These are phyloP conservation scores for Bellardia bayeri DNA, from an alignment of 2,888 invertebrate genomes.

Conservation along the genomic window DNA sequence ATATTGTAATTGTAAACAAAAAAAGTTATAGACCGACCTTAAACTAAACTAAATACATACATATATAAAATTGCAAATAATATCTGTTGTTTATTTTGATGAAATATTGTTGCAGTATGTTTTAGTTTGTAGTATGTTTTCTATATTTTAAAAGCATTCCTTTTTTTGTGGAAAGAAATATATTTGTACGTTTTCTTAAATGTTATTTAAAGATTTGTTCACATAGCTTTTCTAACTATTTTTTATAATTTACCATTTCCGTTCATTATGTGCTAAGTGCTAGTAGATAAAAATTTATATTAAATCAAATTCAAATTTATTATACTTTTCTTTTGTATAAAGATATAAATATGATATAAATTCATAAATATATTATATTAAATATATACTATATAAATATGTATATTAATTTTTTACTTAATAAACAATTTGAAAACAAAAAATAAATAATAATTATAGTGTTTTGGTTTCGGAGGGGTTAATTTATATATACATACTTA, in stretches of 20 bases:
- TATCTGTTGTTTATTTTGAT: slow-evolving; percentile 26
- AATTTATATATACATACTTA: too few relatives aligned
- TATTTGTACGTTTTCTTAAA: slow-evolving; percentile 48
- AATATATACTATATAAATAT: slow-evolving; percentile 66
- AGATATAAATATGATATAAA: slow-evolving; percentile 57
- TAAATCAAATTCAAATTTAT: slow-evolving; percentile 55
- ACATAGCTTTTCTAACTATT: slow-evolving; percentile 27
- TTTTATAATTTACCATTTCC: slow-evolving; percentile 61
- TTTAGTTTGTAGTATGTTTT: slow-evolving; percentile 55
- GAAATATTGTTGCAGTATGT: slow-evolving; percentile 27
- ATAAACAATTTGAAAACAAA: slow-evolving; percentile 67
- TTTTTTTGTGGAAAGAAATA: slow-evolving; percentile 48
- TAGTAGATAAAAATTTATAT: slow-evolving; percentile 68
- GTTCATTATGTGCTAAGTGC: slow-evolving; percentile 70
- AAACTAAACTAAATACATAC: slow-evolving; percentile 10
- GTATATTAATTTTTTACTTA: slow-evolving; percentile 73
- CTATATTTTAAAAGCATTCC: slow-evolving; percentile 64
- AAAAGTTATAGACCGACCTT: slow-evolving; percentile 28
- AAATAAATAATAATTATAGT: slow-evolving; percentile 3
- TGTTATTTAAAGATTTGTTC: slow-evolving; percentile 52
- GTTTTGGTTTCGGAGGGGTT: background rate
- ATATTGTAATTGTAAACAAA: slow-evolving; percentile 26
- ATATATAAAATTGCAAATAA: slow-evolving; percentile 4
- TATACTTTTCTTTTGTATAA: slow-evolving; percentile 69
- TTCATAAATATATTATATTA: slow-evolving; percentile 55